Conservation (phyloP, 2,797 vertebrate species). For the Rhinogobio ventralis region DNA sequence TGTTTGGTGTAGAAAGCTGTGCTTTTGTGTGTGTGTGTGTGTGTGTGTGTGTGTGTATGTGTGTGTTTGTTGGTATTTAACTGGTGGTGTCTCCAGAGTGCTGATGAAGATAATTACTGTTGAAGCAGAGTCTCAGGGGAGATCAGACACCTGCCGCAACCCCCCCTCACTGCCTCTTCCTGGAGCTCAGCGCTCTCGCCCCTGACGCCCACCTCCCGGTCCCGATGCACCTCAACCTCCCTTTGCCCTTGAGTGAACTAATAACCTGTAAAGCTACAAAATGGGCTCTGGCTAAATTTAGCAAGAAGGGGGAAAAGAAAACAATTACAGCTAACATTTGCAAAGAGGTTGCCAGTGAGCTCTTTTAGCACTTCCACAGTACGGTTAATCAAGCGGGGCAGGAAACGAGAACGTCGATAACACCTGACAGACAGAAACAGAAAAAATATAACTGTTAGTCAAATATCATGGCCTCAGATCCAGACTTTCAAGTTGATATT, state of each 20-base stretch:
- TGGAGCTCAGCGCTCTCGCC: background rate
- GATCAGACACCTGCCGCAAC: conserved; percentile 59
- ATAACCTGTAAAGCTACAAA: conserved; percentile 27
- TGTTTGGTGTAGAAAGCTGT: conserved; percentile 17
- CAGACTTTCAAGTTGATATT: background rate
- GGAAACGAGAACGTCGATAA: background rate
- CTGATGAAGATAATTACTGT: conserved; percentile 80
- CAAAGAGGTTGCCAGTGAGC: conserved; percentile 28
- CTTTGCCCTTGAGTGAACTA: conserved; percentile 40
- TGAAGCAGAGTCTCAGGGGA: conserved; percentile 72
- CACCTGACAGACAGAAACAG: conserved; percentile 3
- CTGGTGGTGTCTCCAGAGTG: conserved; percentile 69
- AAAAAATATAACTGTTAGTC: background rate
- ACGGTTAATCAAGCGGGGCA: conserved; percentile 19
- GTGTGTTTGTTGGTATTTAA: conserved; percentile 60
- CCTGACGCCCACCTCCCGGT: conserved; percentile 58
- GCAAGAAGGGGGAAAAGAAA: background rate
- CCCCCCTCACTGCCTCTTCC: conserved; percentile 37
- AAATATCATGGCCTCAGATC: background rate
- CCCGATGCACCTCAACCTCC: conserved; percentile 30
- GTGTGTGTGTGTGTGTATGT: background rate
- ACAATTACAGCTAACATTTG: conserved; percentile 42
- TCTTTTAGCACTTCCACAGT: conserved; percentile 29
- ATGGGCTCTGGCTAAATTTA: conserved; percentile 37
- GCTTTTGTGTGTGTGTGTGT: background rate